These are phyloP conservation scores for Notothenia coriiceps DNA, from an alignment of 2,113 vertebrate species.

Conservation along the genomic window DNA sequence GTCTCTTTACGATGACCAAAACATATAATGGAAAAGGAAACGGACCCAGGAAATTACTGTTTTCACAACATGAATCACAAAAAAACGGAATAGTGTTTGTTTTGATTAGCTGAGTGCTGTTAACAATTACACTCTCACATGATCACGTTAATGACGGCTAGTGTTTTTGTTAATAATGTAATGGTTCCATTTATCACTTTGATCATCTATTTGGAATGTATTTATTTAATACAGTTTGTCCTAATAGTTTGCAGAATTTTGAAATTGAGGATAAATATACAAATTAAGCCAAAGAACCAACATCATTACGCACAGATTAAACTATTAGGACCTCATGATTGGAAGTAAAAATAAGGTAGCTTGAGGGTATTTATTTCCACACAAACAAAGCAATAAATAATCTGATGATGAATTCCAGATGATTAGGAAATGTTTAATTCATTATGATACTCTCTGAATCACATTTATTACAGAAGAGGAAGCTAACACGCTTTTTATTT, in stretches of 20 bases:
- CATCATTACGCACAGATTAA: conserved; percentile 50
- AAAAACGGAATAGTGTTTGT: conserved; percentile 70
- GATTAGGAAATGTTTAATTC: conserved; percentile 19
- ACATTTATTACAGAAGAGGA: not conserved
- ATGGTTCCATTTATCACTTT: conserved; percentile 19
- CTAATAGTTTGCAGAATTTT: conserved; percentile 30
- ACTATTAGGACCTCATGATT: conserved; percentile 38
- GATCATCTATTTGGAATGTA: conserved; percentile 10
- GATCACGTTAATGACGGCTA: conserved; percentile 49
- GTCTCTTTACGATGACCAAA: conserved; percentile 58
- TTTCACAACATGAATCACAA: conserved; percentile 74
- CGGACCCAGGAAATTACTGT: conserved; percentile 83
- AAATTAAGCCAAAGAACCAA: conserved; percentile 54
- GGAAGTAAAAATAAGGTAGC: conserved; percentile 28
- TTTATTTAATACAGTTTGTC: conserved; percentile 35
- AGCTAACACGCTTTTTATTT: not conserved
- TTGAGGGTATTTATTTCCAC: conserved; percentile 47
- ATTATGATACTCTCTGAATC: not conserved
- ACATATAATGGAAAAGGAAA: conserved; percentile 72
- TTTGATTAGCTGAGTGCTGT: conserved; percentile 68
- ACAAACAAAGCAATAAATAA: conserved; percentile 29
- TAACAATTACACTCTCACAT: conserved; percentile 65
- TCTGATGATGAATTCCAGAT: conserved; percentile 38
- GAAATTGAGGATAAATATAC: conserved; percentile 51
- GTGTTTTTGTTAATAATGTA: conserved; percentile 47